Evolutionary conservation across 2,888 invertebrate species (phyloP).

Genomic region (Acleris sparsana): DNA sequence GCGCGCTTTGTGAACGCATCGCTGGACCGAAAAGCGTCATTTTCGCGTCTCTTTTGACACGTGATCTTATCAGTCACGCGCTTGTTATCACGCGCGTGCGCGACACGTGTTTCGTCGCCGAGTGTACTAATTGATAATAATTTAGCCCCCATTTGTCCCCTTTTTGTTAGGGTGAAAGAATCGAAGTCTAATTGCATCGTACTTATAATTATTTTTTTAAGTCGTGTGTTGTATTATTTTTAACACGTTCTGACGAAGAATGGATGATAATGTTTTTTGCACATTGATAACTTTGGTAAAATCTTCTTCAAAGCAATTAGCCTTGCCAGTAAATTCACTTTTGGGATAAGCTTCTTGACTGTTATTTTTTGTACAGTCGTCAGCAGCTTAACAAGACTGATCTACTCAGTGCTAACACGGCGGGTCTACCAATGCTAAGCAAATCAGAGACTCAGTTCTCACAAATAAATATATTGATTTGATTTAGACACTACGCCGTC

Average conservation of each 20-base stretch:
- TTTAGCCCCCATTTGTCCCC: conserved; percentile 56
- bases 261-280: no score
- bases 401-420: no score
- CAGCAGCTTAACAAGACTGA: no score
- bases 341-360: no score
- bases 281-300: no score
- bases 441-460: no score
- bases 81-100: conserved; percentile 68
- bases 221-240: not conserved
- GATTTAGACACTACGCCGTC: no score
- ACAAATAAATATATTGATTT: no score
- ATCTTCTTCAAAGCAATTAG: no score
- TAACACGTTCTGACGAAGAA: not conserved
- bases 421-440: no score
- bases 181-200: conserved; percentile 24
- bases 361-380: no score
- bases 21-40: conserved; percentile 31
- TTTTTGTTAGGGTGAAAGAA: conserved; percentile 40
- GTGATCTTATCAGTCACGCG: conserved; percentile 51
- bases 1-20: conserved; percentile 7
- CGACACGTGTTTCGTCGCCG: conserved; percentile 58
- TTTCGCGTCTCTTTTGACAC: conserved; percentile 36
- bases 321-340: no score
- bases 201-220: not conserved
- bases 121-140: conserved; percentile 72